Percentiles rank a stretch among this genome's conserved stretches.
Evolutionary conservation across 2,113 vertebrate genomes (phyloP).

Genomic region (Lipotes vexillifer): DNA sequence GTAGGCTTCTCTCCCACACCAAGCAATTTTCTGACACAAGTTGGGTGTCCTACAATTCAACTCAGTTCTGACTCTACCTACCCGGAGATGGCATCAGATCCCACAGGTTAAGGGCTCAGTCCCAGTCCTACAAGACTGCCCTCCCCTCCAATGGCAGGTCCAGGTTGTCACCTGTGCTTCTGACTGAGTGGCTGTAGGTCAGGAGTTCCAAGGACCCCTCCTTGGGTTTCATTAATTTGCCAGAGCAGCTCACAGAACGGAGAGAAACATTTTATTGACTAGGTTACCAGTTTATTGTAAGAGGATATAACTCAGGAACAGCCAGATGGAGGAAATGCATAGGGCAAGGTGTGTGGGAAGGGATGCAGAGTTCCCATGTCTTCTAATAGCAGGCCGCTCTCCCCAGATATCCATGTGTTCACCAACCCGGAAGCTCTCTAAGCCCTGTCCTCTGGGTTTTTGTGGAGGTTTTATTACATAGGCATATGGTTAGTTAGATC

Average conservation of each 20-base stretch:
- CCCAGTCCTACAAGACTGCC: neutral
- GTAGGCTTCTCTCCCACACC: neutral
- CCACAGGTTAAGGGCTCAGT: neutral
- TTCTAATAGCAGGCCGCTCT: neutral
- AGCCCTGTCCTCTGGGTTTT: neutral
- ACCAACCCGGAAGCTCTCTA: neutral
- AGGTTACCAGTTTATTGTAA: neutral
- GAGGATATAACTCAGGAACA: neutral
- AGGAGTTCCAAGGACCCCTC: neutral
- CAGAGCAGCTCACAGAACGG: neutral
- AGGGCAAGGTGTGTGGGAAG: neutral
- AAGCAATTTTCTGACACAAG: neutral
- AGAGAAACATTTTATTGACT: neutral
- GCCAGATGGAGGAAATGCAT: neutral
- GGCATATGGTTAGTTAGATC: neutral
- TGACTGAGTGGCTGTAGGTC: neutral
- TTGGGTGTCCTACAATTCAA: neutral
- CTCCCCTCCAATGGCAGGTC: neutral
- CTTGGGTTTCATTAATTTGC: neutral
- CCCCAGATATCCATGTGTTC: no score
- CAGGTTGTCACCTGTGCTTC: neutral
- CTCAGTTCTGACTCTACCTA: neutral
- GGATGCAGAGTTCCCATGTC: accelerated
- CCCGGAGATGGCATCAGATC: neutral
- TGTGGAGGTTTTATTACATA: neutral